Base-by-base conservation (phyloP, 2,888 invertebrate genomes). In the Odontothrips loti region DNA sequence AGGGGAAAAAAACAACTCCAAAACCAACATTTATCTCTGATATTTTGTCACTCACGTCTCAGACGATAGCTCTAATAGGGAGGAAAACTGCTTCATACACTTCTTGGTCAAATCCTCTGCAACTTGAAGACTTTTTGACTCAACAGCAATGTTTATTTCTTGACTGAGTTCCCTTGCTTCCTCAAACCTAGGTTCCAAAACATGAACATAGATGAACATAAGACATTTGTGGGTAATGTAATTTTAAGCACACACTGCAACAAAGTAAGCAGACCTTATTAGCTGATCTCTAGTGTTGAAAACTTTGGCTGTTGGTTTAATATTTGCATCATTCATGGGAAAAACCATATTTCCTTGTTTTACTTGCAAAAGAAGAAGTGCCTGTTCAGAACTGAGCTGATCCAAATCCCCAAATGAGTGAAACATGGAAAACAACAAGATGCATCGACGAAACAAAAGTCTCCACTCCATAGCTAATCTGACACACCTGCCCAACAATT, bases 361-460 rank as follows among this genome's bases (percentile, higher is more conserved):
- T 2, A 75, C 68, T 75, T 75, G 68, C 27, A 75, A 27, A 12
- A 75, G 27, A 12, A 75, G 27, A 12, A 75, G 23, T 11, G 68
- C 68, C 12, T 75, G 68, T 75, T 75, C 68, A 23, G 68, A 75
- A 12, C 68, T 27, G 8, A 75, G 23, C 27, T 75, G n/a, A 27
- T 75, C 68, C 23, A 75, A 23, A 12, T 75, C 68, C 23, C 23
- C 68, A 75, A 27, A 75, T 75, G 68, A 75, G 23, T 75, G 68
- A 27, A 75, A 75, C 68, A 75, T 27, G 8, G 68, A 75, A 27
- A 75, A 75, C 23, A 75, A 27, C 1, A 75, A 27, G 12, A 75
- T 75, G 27, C 68, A 75, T 11, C 68, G 68, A 27, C 27, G 27
- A 75, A 75, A 75, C 27, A 75, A n/a, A 10, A 11, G 23, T 27